Evolutionary conservation across 2,113 vertebrate genomes (phyloP), one percentile per base, ranked within the genome.

Genomic region (Brachionichthys hirsutus): DNA sequence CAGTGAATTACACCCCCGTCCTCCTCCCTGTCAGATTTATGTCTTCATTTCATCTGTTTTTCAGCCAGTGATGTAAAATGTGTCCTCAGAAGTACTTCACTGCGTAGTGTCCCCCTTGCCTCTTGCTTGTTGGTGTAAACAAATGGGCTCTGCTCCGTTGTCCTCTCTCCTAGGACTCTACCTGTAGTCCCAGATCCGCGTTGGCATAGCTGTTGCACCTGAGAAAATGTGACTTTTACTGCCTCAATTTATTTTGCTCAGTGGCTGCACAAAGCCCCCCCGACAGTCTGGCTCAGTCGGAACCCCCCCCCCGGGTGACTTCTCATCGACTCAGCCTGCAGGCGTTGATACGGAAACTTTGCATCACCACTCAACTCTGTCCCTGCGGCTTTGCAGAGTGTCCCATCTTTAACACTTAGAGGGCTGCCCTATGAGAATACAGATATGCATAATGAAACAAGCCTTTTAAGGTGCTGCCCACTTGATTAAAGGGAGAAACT

Each of bases 201-300:
- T 30, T 30, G 8, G 24, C 24, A 8, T 2, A 30, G 19, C 52
- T 17, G 43, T 34, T 17, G 45, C 14, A 15, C 46, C 13, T 63
- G 40, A 52, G n/a, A 54, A 62, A 73, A 66, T 67, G 30, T 22
- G 61, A 64, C 75, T 78, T 78, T 73, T 70, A 66, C 18, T 67
- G 60, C 65, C 60, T 65, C 46, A 57, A 68, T 73, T 80, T 63
- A 65, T 76, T 46, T 63, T 18, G 41, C 19, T 59, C 40, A 60
- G 22, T 54, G 22, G 43, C 19, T 0, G 0, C 50, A 44, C 19
- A 30, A 41, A 46, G 58, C 46, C n/a, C 45, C 20, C 36, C 17
- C 9, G 50, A 57, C 68, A 35, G 50, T 67, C 54, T 64, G 46
- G 24, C 24, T 30, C 24, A 2, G 24, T 30, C 24, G 4, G 8